A percentile compares a stretch with the other conserved stretches of the same genome.
These are phyloP conservation scores for Squalus acanthias DNA, from an alignment of 2,797 vertebrate species.

Conservation along the genomic window DNA sequence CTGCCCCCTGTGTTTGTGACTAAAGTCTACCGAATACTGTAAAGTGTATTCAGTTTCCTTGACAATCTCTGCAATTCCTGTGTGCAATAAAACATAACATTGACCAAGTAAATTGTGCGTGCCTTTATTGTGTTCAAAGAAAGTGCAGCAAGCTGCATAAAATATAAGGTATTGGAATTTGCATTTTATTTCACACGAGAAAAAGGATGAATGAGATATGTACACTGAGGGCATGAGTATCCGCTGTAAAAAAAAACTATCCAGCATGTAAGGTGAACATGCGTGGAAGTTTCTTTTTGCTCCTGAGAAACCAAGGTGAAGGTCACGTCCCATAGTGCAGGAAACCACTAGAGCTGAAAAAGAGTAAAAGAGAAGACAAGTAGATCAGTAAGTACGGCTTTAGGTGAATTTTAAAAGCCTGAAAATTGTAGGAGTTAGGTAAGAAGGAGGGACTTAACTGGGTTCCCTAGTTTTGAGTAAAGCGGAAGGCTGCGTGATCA, in stretches of 20 bases:
- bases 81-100: background rate
- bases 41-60: background rate
- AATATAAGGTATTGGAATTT: background rate
- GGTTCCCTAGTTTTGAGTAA: background rate
- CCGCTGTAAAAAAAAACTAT: background rate
- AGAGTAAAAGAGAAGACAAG: background rate
- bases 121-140: background rate
- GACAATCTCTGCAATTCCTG: background rate
- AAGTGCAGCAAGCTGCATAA: background rate
- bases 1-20: background rate
- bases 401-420: background rate
- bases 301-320: background rate
- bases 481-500: background rate
- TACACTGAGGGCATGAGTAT: background rate
- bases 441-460: background rate
- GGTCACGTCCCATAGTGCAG: background rate
- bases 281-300: background rate
- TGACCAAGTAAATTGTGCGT: background rate
- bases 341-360: background rate
- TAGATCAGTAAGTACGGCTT: background rate
- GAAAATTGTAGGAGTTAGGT: background rate
- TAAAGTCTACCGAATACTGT: background rate
- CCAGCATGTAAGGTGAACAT: background rate
- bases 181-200: background rate
- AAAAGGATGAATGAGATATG: background rate